These are phyloP conservation scores for Ceyx melanurus DNA, from an alignment of 2,113 vertebrate species.

Conservation along the genomic window DNA sequence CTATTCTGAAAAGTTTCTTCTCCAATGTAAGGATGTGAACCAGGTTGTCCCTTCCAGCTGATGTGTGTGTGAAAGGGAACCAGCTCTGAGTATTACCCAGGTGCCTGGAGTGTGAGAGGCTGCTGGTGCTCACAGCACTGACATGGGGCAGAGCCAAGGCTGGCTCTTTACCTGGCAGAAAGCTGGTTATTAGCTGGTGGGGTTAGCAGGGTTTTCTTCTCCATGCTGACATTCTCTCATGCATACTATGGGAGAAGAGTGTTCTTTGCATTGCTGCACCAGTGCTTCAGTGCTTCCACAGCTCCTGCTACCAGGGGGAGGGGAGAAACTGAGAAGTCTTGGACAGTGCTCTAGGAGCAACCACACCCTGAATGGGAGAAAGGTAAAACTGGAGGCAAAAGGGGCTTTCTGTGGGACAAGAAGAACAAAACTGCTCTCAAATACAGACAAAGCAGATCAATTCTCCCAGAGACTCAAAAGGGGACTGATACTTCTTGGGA, in stretches of 20 bases:
- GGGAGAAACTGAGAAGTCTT: constrained; percentile 61
- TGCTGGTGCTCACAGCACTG: background rate
- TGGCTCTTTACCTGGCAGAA: constrained; percentile 66
- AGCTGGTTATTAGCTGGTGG: constrained; percentile 59
- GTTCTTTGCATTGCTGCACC: constrained; percentile 65
- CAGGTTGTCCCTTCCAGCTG: background rate
- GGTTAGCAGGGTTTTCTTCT: constrained; percentile 62
- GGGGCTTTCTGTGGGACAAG: background rate
- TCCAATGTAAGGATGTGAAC: background rate
- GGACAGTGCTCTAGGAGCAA: background rate
- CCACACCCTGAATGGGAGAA: background rate
- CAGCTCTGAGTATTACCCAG: background rate
- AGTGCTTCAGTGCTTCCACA: constrained; percentile 60
- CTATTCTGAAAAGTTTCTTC: background rate
- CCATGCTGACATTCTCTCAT: constrained; percentile 66
- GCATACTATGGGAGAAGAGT: constrained; percentile 65
- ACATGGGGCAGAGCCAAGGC: constrained; percentile 54
- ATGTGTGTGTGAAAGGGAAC: background rate
- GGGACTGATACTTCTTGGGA: background rate
- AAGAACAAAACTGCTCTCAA: background rate
- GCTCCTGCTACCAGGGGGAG: constrained; percentile 64
- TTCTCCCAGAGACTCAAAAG: background rate
- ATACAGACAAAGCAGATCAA: background rate
- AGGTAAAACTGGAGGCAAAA: background rate
- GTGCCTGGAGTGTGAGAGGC: background rate